Percentiles rank a stretch among this genome's conserved stretches.
These are phyloP conservation scores for Litoditis marina DNA, from an alignment of 2,888 invertebrate genomes.

Conservation along the genomic window DNA sequence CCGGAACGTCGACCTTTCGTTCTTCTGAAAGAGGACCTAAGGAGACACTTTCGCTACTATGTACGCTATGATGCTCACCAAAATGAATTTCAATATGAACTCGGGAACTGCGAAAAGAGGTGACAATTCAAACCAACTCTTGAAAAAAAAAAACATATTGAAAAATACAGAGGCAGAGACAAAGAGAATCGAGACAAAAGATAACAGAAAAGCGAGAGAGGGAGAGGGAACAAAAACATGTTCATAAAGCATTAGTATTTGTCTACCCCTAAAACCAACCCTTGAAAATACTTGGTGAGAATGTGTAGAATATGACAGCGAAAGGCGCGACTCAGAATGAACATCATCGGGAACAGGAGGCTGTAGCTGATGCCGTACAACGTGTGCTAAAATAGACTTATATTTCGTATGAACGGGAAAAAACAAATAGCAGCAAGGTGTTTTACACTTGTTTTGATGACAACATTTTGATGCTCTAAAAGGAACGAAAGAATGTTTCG, in stretches of 20 bases:
- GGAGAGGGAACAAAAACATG: too few relatives aligned
- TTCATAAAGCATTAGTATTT: too few relatives aligned
- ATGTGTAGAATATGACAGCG: constrained; percentile 41
- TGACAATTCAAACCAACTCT: neutral
- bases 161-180: too few relatives aligned
- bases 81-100: neutral
- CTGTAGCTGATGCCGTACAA: constrained; percentile 34
- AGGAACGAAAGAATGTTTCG: too few relatives aligned
- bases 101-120: too few relatives aligned
- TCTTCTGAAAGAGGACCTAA: neutral
- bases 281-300: constrained; percentile 30
- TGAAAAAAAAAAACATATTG: too few relatives aligned
- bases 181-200: too few relatives aligned
- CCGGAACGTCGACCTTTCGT: constrained; percentile 22
- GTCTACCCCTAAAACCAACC: constrained; percentile 14
- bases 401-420: too few relatives aligned
- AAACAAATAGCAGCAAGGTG: too few relatives aligned
- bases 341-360: constrained; percentile 37
- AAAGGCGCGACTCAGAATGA: constrained; percentile 30
- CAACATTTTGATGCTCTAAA: too few relatives aligned
- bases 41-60: neutral
- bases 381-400: constrained; percentile 31
- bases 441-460: too few relatives aligned
- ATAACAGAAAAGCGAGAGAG: too few relatives aligned
- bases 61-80: neutral